phyloP scores from a whole-genome alignment of 2,797 vertebrate genomes.

The Characodon lateralis region DNA sequence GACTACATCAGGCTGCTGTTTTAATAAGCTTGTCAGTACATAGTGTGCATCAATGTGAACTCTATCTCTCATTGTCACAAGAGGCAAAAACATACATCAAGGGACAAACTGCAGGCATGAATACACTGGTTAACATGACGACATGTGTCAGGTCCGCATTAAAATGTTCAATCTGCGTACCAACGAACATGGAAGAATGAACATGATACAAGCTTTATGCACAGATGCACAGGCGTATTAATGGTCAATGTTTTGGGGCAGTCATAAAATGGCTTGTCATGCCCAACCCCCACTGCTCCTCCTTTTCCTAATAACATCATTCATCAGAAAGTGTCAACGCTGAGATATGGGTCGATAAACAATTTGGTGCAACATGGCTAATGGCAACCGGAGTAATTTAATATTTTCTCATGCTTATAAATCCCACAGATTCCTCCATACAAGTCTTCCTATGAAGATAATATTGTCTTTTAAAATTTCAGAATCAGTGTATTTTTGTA shows the following conservation, averaged over 20 bases:
- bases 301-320: conserved; percentile 76
- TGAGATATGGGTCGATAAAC: conserved; percentile 80
- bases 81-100: conserved; percentile 15
- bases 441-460: conserved; percentile 25
- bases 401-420: conserved; percentile 74
- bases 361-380: conserved; percentile 78
- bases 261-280: conserved; percentile 64
- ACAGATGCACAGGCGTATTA: conserved; percentile 34
- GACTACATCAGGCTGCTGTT: conserved; percentile 6
- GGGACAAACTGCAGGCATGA: conserved; percentile 33
- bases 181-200: conserved; percentile 32
- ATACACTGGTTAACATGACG: conserved; percentile 21
- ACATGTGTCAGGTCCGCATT: conserved; percentile 16
- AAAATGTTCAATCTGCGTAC: conserved; percentile 32
- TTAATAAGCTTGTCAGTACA: conserved; percentile 36
- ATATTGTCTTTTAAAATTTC: conserved; percentile 21
- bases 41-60: conserved; percentile 2
- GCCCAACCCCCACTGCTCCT: conserved; percentile 51
- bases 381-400: conserved; percentile 74
- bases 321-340: conserved; percentile 70
- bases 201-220: conserved; percentile 31
- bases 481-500: background rate
- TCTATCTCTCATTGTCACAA: conserved; percentile 8
- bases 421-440: conserved; percentile 53
- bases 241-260: conserved; percentile 55